A percentile compares a stretch with the other conserved stretches of the same genome.
Conservation (phyloP, 1,140 invertebrate species). For the Trichoplusia ni region DNA sequence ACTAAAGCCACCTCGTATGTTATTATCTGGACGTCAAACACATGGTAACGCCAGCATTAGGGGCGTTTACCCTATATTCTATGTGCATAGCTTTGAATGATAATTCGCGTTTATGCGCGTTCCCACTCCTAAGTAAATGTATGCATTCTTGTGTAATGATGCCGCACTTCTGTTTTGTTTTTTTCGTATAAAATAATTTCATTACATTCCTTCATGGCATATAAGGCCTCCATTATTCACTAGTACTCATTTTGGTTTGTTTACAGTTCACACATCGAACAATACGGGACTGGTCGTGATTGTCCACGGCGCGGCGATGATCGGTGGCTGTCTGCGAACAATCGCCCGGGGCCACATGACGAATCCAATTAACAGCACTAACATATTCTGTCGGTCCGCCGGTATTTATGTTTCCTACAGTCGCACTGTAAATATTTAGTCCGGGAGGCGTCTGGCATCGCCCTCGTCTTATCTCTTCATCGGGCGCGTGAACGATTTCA, state of each 20-base stretch:
- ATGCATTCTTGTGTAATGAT: conserved; percentile 28
- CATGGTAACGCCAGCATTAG: conserved; percentile 44
- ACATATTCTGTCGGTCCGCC: conserved; percentile 68
- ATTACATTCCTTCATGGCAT: neutral
- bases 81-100: conserved; percentile 44
- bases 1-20: conserved; percentile 46
- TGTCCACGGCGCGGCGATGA: conserved; percentile 20
- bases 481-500: conserved; percentile 63
- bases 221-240: neutral
- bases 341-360: conserved; percentile 62
- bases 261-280: conserved; percentile 5
- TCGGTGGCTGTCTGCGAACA: conserved; percentile 26
- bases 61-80: conserved; percentile 56
- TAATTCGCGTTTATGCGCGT: conserved; percentile 50
- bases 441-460: conserved; percentile 68
- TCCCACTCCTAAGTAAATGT: conserved; percentile 34
- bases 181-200: neutral
- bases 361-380: conserved; percentile 74
- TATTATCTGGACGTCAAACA: conserved; percentile 60
- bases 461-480: conserved; percentile 72
- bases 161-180: neutral
- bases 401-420: conserved; percentile 77
- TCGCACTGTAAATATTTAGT: conserved; percentile 77
- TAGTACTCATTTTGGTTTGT: neutral
- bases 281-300: conserved; percentile 10